A percentile compares a stretch with the other conserved stretches of the same genome.
Evolutionary conservation across 2,797 vertebrate species (phyloP).

Genomic region (Micromesistius poutassou): DNA sequence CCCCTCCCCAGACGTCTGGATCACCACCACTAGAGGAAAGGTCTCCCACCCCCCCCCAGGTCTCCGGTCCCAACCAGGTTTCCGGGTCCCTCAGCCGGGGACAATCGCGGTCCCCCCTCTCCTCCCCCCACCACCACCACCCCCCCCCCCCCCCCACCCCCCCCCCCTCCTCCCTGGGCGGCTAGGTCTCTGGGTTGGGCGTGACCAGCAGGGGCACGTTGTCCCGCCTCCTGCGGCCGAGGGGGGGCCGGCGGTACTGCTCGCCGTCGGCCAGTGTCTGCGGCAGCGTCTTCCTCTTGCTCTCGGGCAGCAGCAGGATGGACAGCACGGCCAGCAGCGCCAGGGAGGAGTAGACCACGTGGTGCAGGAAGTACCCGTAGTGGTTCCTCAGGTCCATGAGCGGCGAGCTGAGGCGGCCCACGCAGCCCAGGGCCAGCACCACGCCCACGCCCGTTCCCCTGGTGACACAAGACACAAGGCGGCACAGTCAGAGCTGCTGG

Average conservation of each 20-base stretch:
- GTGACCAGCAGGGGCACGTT: conserved; percentile 86
- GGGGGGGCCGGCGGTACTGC: conserved; percentile 82
- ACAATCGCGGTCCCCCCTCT: too few relatives aligned
- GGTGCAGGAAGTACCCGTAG: conserved; percentile 88
- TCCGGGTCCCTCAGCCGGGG: too few relatives aligned
- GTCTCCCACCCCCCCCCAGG: too few relatives aligned
- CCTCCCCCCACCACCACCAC: too few relatives aligned
- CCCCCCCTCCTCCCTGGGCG: too few relatives aligned
- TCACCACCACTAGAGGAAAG: too few relatives aligned
- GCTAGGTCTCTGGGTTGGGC: conserved; percentile 83
- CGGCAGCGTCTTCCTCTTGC: conserved; percentile 86
- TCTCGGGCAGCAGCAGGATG: conserved; percentile 87
- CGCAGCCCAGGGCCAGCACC: conserved; percentile 79
- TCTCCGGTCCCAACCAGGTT: too few relatives aligned
- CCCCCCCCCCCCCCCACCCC: too few relatives aligned
- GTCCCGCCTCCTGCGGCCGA: conserved; percentile 80
- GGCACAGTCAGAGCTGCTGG: too few relatives aligned
- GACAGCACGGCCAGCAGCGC: conserved; percentile 85
- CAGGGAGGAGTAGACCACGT: conserved; percentile 83
- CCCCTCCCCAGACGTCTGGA: background rate
- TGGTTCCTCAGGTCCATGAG: conserved; percentile 86
- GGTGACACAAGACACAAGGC: background rate
- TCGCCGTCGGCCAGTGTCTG: conserved; percentile 85
- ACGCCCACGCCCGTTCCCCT: conserved; percentile 80
- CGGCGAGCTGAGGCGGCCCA: conserved; percentile 84